phyloP scores from a whole-genome alignment of 1,140 invertebrate species.

The Anastrepha ludens region DNA sequence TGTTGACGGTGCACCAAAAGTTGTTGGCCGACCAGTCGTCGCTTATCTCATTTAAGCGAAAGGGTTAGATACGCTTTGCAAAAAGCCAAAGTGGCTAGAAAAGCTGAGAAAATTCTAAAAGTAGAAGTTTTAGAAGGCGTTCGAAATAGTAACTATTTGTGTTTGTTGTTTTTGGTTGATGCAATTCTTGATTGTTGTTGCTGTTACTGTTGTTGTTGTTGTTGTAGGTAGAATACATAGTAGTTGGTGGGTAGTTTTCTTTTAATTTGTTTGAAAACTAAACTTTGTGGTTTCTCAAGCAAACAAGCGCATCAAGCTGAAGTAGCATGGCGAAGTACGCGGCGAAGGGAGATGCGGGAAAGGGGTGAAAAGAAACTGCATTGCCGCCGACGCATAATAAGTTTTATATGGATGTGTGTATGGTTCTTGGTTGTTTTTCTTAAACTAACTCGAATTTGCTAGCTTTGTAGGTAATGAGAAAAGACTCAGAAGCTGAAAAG shows the following conservation, averaged over 20 bases:
- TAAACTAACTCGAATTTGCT: slow-evolving; percentile 45
- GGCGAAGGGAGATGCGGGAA: background rate
- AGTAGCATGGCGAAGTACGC: background rate
- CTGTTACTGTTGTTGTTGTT: background rate
- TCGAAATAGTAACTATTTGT: background rate
- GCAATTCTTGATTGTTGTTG: background rate
- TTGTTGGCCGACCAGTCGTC: slow-evolving; percentile 25
- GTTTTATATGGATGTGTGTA: background rate
- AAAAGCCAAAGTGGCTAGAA: slow-evolving; percentile 40
- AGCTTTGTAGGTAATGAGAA: background rate
- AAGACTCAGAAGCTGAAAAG: background rate
- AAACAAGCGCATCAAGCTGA: slow-evolving; percentile 36
- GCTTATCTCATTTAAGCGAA: slow-evolving; percentile 49
- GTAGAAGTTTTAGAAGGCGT: slow-evolving; percentile 41
- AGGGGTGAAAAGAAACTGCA: background rate
- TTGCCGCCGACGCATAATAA: slow-evolving; percentile 19
- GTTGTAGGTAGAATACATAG: background rate
- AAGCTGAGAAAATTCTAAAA: slow-evolving; percentile 47
- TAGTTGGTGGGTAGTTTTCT: slow-evolving; percentile 49
- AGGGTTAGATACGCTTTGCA: slow-evolving; percentile 39
- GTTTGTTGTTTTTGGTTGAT: background rate
- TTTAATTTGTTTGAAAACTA: slow-evolving; percentile 53
- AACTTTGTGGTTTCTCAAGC: slow-evolving; percentile 40
- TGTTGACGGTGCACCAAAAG: slow-evolving; percentile 38
- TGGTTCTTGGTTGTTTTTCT: background rate